phyloP scores from a whole-genome alignment of 2,113 vertebrate species.

The Eurypyga helias region DNA sequence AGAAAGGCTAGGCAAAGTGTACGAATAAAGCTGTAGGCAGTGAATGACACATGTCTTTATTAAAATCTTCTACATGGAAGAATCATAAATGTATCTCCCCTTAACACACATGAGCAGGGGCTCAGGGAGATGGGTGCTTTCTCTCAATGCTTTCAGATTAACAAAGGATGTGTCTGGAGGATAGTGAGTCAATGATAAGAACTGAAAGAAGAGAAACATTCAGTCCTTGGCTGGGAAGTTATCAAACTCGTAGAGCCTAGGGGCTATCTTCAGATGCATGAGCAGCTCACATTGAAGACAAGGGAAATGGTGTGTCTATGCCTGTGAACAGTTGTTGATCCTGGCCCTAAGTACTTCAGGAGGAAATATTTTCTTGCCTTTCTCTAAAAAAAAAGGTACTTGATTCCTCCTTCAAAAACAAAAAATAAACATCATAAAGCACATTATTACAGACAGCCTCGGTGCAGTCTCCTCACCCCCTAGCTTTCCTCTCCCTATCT shows the following conservation, averaged over 20 bases:
- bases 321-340: background rate
- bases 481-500: background rate
- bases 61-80: background rate
- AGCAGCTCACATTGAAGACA: background rate
- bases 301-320: background rate
- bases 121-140: background rate
- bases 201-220: background rate
- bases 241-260: background rate
- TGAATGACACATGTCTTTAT: background rate
- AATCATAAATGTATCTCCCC: background rate
- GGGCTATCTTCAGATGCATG: background rate
- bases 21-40: background rate
- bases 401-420: background rate
- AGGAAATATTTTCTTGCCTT: background rate
- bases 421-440: background rate
- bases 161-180: background rate
- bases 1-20: background rate
- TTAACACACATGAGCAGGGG: background rate
- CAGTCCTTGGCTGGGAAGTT: background rate
- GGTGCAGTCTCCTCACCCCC: background rate
- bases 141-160: background rate
- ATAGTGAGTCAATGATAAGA: background rate
- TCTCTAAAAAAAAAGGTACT: background rate
- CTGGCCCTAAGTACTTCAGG: background rate
- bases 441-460: background rate